These are phyloP conservation scores for Tipula confusa DNA, from an alignment of 2,888 invertebrate genomes.

Conservation along the genomic window DNA sequence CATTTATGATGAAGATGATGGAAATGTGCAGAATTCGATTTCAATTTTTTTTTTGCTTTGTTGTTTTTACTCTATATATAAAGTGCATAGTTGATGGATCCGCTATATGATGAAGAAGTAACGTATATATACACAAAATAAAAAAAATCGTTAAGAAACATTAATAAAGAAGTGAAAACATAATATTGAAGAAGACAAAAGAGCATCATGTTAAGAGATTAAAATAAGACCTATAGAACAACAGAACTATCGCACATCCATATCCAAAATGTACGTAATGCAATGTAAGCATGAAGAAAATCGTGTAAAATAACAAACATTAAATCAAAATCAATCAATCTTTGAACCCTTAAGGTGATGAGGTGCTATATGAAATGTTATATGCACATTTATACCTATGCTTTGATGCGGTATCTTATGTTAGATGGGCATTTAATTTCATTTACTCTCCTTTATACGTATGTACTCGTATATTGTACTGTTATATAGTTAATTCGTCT, in stretches of 20 bases:
- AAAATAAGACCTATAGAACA: neutral
- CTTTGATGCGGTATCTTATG: neutral
- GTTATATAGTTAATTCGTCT: conserved; percentile 3
- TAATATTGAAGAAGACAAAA: neutral
- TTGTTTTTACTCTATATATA: neutral
- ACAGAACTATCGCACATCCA: neutral
- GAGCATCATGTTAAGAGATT: conserved; percentile 9
- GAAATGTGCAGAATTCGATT: neutral
- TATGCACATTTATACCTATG: neutral
- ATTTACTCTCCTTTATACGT: neutral
- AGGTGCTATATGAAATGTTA: conserved; percentile 29
- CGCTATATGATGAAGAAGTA: neutral
- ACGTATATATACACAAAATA: too few species aligned
- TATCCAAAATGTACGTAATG: too few species aligned
- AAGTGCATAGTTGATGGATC: conserved; percentile 25
- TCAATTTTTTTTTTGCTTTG: neutral
- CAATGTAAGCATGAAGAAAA: neutral
- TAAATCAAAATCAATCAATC: conserved; percentile 31
- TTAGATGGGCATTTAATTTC: neutral
- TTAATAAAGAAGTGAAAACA: conserved; percentile 3
- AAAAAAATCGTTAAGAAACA: neutral
- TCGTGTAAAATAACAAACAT: conserved; percentile 30
- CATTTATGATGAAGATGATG: neutral
- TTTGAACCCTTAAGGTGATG: conserved; percentile 29
- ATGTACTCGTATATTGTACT: too few species aligned